These are phyloP conservation scores for Anarsia innoxiella DNA, from an alignment of 2,888 invertebrate genomes.

Conservation along the genomic window DNA sequence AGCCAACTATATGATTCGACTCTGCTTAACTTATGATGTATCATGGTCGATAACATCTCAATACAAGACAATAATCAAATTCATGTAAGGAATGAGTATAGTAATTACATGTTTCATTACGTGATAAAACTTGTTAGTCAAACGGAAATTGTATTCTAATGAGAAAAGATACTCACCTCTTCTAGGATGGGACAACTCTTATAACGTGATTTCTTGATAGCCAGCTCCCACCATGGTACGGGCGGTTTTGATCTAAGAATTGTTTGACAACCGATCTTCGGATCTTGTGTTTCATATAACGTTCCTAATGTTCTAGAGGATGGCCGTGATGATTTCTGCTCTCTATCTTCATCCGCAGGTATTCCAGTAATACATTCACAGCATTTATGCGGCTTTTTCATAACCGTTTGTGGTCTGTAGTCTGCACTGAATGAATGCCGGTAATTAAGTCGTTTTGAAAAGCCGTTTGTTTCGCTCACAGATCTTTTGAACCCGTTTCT, in stretches of 20 bases:
- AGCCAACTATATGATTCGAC: not conserved
- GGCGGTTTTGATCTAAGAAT: constrained; percentile 80
- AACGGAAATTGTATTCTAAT: constrained; percentile 11
- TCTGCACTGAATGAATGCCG: constrained; percentile 69
- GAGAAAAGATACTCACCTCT: constrained; percentile 57
- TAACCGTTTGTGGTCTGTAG: constrained; percentile 43
- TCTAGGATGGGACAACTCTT: constrained; percentile 88
- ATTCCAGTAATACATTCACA: constrained; percentile 69
- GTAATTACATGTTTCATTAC: constrained; percentile 11
- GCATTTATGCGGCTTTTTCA: constrained; percentile 62
- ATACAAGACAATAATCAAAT: constrained; percentile 9
- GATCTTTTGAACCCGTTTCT: constrained; percentile 66
- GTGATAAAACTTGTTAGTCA: constrained; percentile 7
- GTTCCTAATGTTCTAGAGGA: constrained; percentile 63
- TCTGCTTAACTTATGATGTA: constrained; percentile 14
- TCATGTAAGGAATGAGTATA: constrained; percentile 3
- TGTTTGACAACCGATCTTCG: constrained; percentile 81
- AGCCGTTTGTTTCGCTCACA: constrained; percentile 64
- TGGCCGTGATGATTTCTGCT: constrained; percentile 44
- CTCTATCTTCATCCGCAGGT: constrained; percentile 48
- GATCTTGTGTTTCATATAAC: constrained; percentile 74
- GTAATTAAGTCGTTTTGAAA: constrained; percentile 63
- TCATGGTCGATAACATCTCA: constrained; percentile 18
- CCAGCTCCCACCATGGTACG: constrained; percentile 93
- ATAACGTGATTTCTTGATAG: constrained; percentile 85